These are phyloP conservation scores for Drosophila varians DNA, from an alignment of 1,140 invertebrate genomes.

Conservation along the genomic window DNA sequence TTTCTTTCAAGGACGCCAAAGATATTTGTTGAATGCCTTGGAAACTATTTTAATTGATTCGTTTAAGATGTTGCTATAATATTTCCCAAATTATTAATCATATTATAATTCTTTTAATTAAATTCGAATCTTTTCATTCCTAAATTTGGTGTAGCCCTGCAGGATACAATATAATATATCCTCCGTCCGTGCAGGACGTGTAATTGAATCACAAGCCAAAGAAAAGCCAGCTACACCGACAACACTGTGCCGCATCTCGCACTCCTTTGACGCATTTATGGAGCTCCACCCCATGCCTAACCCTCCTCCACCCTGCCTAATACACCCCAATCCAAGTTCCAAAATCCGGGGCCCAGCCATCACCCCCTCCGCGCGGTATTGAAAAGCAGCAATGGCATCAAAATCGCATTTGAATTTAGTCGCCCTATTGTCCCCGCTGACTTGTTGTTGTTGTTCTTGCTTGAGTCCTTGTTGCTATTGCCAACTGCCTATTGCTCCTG, in stretches of 20 bases:
- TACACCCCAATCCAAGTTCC: background rate
- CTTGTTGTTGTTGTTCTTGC: slow-evolving; percentile 10
- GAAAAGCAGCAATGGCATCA: slow-evolving; percentile 76
- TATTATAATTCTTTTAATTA: no score
- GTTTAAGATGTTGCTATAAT: no score
- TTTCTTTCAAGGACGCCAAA: no score
- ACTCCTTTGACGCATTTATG: slow-evolving; percentile 52
- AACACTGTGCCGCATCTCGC: slow-evolving; percentile 16
- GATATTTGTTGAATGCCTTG: no score
- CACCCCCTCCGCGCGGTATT: slow-evolving; percentile 45
- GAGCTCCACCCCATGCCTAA: background rate
- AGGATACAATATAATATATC: no score
- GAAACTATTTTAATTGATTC: background rate
- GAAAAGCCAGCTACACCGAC: background rate
- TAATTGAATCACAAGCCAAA: background rate
- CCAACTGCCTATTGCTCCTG: slow-evolving; percentile 22
- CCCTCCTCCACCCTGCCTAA: background rate
- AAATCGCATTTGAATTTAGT: slow-evolving; percentile 83
- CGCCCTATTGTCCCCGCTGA: slow-evolving; percentile 24
- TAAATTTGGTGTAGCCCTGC: no score
- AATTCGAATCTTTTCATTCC: no score
- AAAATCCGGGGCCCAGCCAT: slow-evolving; percentile 13
- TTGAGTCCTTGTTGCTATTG: slow-evolving; percentile 19
- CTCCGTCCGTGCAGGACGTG: no score
- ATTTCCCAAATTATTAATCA: no score